These are phyloP conservation scores for Drosophila siamana DNA, from an alignment of 2,888 invertebrate genomes.

Conservation along the genomic window DNA sequence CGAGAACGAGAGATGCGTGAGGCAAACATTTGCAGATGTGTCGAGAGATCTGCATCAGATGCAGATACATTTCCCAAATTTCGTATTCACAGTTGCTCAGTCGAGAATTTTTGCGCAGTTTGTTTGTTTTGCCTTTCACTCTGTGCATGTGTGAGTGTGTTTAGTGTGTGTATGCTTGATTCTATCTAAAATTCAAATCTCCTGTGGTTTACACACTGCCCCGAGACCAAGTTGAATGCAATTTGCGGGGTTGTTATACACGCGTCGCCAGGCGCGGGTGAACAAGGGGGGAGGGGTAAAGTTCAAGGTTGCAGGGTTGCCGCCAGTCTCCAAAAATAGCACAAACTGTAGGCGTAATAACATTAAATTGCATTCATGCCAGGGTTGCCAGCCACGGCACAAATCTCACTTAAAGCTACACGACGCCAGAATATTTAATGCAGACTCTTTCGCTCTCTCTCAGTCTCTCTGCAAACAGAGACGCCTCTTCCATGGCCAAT, in stretches of 20 bases:
- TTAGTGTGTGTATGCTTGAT: slow-evolving; percentile 37
- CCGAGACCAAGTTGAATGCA: slow-evolving; percentile 64
- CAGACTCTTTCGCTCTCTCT: neutral
- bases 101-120: slow-evolving; percentile 54
- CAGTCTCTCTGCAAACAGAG: slow-evolving; percentile 40
- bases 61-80: slow-evolving; percentile 54
- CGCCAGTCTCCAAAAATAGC: slow-evolving; percentile 41
- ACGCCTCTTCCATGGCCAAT: slow-evolving; percentile 51
- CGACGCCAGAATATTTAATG: slow-evolving; percentile 19
- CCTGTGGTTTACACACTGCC: slow-evolving; percentile 66
- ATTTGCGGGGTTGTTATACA: slow-evolving; percentile 63
- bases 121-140: slow-evolving; percentile 53
- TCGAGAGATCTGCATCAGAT: slow-evolving; percentile 60
- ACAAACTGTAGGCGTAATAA: slow-evolving; percentile 51
- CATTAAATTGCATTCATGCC: slow-evolving; percentile 70
- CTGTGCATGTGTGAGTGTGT: neutral
- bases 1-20: slow-evolving; percentile 42
- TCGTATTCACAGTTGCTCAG: slow-evolving; percentile 59
- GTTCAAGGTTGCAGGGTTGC: slow-evolving; percentile 68
- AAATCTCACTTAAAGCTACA: neutral
- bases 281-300: slow-evolving; percentile 13
- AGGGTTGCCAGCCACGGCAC: neutral
- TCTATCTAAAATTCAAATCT: slow-evolving; percentile 80
- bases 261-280: neutral
- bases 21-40: slow-evolving; percentile 60